Evolutionary conservation across 1,140 invertebrate genomes (phyloP).

Genomic region (Leptinotarsa undecemlineata): DNA sequence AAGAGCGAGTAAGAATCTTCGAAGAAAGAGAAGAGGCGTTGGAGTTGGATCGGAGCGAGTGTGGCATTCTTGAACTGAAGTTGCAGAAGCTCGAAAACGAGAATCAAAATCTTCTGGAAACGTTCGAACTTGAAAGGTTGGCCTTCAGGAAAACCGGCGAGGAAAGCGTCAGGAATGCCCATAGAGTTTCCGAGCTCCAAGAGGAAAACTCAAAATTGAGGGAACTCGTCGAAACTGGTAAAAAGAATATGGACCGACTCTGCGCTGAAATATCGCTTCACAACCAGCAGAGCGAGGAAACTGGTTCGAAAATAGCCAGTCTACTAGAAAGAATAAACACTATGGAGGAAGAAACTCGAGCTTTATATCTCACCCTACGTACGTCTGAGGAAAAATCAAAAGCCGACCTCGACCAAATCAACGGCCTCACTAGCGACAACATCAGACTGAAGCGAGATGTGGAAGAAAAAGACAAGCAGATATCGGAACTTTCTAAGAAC

Average conservation of each 20-base stretch:
- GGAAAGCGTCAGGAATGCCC: constrained; percentile 23
- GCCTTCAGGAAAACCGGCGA: constrained; percentile 25
- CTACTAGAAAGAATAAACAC: constrained; percentile 11
- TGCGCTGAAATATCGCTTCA: not conserved
- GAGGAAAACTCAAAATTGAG: constrained; percentile 45
- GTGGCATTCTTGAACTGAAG: constrained; percentile 35
- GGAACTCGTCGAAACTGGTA: constrained; percentile 38
- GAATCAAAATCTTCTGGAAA: constrained; percentile 32
- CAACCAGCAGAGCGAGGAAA: constrained; percentile 17
- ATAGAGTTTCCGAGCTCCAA: constrained; percentile 33
- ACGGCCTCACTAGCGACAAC: constrained; percentile 16
- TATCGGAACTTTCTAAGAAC: constrained; percentile 14
- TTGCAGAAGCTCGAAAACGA: constrained; percentile 38
- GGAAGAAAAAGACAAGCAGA: constrained; percentile 23
- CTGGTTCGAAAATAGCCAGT: constrained; percentile 12
- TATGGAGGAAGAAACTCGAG: constrained; percentile 11
- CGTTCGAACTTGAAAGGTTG: constrained; percentile 36
- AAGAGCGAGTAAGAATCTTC: constrained; percentile 29
- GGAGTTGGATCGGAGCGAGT: constrained; percentile 33
- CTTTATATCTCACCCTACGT: not conserved
- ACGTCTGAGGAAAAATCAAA: not conserved
- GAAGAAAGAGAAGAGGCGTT: constrained; percentile 39
- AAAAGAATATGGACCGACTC: constrained; percentile 37
- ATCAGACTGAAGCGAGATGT: constrained; percentile 11
- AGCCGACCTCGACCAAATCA: not conserved